A percentile compares a stretch with the other conserved stretches of the same genome.
These are phyloP conservation scores for Patella vulgata DNA, from an alignment of 1,140 invertebrate species.

Conservation along the genomic window DNA sequence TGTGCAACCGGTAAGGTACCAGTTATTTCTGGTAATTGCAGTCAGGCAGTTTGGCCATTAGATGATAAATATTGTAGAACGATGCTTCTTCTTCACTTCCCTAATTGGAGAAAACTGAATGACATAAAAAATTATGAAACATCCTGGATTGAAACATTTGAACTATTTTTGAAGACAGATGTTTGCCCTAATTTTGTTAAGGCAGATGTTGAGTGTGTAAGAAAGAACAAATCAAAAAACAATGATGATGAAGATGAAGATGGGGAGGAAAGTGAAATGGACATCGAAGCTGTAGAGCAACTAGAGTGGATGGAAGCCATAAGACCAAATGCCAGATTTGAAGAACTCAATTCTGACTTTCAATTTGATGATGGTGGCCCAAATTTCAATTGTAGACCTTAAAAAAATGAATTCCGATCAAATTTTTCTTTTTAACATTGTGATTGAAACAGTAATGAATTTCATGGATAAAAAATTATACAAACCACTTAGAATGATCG, in stretches of 20 bases:
- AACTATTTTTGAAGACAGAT: slow-evolving; percentile 9
- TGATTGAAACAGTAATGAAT: no score
- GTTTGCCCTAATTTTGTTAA: slow-evolving; percentile 34
- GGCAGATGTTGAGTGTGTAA: slow-evolving; percentile 28
- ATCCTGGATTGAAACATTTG: slow-evolving; percentile 17
- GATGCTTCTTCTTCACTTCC: no score
- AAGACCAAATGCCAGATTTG: slow-evolving; percentile 16
- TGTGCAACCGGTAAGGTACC: no score
- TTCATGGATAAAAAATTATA: no score
- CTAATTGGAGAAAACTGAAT: no score
- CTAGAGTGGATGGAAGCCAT: slow-evolving; percentile 33
- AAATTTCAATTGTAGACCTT: slow-evolving; percentile 21
- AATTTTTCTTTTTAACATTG: no score
- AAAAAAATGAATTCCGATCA: no score
- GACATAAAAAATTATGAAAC: no score
- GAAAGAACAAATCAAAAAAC: slow-evolving; percentile 15
- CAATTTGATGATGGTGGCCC: slow-evolving; percentile 32
- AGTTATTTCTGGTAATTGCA: no score
- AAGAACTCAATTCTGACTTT: not conserved
- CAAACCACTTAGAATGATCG: no score
- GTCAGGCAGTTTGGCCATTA: no score
- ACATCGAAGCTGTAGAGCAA: slow-evolving; percentile 11
- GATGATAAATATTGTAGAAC: no score
- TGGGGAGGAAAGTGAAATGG: slow-evolving; percentile 1
- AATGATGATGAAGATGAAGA: not conserved